Evolutionary conservation across 2,888 invertebrate genomes (phyloP).

Genomic region (Catocala sponsa): DNA sequence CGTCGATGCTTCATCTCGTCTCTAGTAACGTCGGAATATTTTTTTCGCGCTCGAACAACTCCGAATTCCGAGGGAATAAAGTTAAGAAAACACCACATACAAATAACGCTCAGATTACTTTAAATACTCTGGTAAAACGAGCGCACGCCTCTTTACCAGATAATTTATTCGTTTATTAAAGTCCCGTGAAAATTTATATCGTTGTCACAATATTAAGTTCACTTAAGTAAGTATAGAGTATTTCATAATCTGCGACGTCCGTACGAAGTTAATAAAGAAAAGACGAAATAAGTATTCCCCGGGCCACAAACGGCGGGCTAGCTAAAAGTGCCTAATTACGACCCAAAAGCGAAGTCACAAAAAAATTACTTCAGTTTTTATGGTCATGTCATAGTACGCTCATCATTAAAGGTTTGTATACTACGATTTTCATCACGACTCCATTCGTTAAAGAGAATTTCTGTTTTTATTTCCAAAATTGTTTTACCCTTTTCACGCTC

Average conservation of each 20-base stretch:
- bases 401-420: conserved; percentile 43
- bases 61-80: conserved; percentile 58
- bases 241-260: conserved; percentile 27
- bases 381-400: conserved; percentile 28
- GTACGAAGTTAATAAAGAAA: conserved; percentile 40
- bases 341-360: conserved; percentile 29
- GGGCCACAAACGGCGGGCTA: conserved; percentile 18
- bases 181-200: conserved; percentile 21
- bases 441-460: conserved; percentile 25
- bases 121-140: conserved; percentile 55
- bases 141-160: conserved; percentile 50
- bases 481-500: conserved; percentile 23
- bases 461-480: conserved; percentile 25
- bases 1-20: conserved; percentile 66
- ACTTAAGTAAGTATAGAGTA: conserved; percentile 13
- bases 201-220: conserved; percentile 33
- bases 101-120: conserved; percentile 68
- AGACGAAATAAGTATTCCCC: conserved; percentile 34
- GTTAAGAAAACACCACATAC: conserved; percentile 66
- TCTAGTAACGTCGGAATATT: conserved; percentile 64
- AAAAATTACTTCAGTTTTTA: conserved; percentile 32
- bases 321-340: conserved; percentile 43
- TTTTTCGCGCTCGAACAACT: conserved; percentile 68
- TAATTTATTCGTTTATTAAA: conserved; percentile 48
- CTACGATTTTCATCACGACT: conserved; percentile 33